A percentile compares a stretch with the other conserved stretches of the same genome.
Conservation (phyloP, 2,797 vertebrate genomes). For the Hippoglossus hippoglossus region DNA sequence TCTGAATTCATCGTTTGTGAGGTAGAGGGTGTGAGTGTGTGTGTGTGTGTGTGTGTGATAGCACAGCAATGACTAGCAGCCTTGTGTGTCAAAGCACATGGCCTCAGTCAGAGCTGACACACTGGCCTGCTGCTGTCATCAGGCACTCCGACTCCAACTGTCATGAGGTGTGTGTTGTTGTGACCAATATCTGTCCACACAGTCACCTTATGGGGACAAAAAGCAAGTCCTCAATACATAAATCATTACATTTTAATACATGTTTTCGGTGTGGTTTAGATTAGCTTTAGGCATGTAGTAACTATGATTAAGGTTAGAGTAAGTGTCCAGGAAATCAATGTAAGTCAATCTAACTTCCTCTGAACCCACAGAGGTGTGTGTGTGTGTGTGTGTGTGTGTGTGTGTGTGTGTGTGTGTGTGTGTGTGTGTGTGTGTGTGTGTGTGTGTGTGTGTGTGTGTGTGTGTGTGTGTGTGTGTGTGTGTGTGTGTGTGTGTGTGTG, state of each 20-base stretch:
- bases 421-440: not conserved
- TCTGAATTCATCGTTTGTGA: constrained; percentile 40
- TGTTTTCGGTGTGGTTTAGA: too few species aligned
- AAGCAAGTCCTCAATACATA: too few species aligned
- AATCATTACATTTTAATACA: too few species aligned
- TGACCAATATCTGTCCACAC: too few species aligned
- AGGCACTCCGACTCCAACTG: constrained; percentile 36
- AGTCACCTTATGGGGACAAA: not conserved
- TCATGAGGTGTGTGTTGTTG: constrained; percentile 28
- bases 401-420: not conserved
- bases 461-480: not conserved
- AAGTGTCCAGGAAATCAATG: too few species aligned
- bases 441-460: not conserved
- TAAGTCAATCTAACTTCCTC: not conserved
- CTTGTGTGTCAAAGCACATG: constrained; percentile 71
- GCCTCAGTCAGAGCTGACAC: constrained; percentile 66
- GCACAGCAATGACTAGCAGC: constrained; percentile 43
- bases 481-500: not conserved
- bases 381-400: not conserved
- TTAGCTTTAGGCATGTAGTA: too few species aligned
- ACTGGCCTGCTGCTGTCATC: constrained; percentile 64
- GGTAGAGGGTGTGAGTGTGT: constrained; percentile 25
- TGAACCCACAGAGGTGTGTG: too few species aligned
- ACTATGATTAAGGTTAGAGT: too few species aligned
- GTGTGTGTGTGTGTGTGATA: constrained; percentile 25